Conservation (phyloP, 2,113 vertebrate species). For the Saimiri boliviensis region DNA sequence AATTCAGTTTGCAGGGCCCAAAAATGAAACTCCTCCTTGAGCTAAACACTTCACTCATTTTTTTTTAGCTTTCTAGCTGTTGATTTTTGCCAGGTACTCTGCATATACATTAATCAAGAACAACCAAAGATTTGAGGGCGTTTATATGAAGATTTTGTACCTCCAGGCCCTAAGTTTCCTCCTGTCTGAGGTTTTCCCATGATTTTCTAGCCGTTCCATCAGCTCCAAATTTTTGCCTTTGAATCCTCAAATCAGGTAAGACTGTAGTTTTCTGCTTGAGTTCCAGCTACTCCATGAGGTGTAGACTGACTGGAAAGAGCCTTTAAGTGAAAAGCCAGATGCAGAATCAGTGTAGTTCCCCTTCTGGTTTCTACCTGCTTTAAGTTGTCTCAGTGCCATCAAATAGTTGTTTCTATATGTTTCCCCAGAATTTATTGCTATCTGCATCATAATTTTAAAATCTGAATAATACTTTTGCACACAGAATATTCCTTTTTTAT, state of each 20-base stretch:
- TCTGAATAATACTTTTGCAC: background rate
- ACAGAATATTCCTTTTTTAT: background rate
- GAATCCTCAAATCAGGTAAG: background rate
- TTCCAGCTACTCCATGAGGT: background rate
- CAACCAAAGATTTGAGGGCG: background rate
- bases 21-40: background rate
- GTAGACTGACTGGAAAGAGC: background rate
- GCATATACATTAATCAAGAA: background rate
- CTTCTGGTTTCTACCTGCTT: background rate
- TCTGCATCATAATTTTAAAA: slow-evolving; percentile 2
- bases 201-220: background rate
- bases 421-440: background rate
- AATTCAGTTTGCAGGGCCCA: background rate
- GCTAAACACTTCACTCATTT: background rate
- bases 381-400: background rate
- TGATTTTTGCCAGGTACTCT: background rate
- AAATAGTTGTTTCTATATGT: background rate
- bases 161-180: background rate
- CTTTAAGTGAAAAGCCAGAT: background rate
- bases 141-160: background rate
- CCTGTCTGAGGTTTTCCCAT: background rate
- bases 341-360: background rate
- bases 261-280: background rate
- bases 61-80: background rate
- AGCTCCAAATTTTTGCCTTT: background rate